Evolutionary conservation across 92 coral and sea anemone species (phyloP).

Genomic region (Phymanthus crucifer): DNA sequence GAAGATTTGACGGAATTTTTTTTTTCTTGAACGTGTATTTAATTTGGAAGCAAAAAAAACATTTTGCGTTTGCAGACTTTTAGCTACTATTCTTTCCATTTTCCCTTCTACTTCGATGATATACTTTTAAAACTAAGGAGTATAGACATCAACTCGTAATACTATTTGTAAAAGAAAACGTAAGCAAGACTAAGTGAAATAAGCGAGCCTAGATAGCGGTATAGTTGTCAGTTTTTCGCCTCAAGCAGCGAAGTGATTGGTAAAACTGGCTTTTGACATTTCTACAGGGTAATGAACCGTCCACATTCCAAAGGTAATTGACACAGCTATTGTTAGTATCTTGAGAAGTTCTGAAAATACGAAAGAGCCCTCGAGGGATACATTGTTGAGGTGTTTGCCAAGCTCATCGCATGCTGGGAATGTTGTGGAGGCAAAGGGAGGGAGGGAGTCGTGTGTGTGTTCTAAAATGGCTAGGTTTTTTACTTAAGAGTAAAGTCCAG

Average conservation of each 20-base stretch:
- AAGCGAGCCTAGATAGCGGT: not conserved
- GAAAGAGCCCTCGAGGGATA: constrained; percentile 7
- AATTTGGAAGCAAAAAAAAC: no score
- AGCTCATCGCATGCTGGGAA: constrained; percentile 2
- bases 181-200: not conserved
- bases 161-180: not conserved
- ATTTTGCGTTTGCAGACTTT: no score
- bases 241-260: constrained; percentile 16
- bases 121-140: not conserved
- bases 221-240: constrained; percentile 9
- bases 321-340: constrained; percentile 27
- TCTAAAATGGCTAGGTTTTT: no score
- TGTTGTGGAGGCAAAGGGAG: not conserved
- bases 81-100: no score
- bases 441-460: not conserved
- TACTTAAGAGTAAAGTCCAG: no score
- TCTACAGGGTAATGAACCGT: not conserved
- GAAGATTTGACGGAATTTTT: not conserved
- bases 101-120: no score
- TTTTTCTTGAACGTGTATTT: no score
- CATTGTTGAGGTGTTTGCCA: constrained; percentile 24
- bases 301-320: constrained; percentile 24
- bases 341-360: constrained; percentile 11
- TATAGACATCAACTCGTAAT: no score
- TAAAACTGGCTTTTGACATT: constrained; percentile 21